A percentile compares a stretch with the other conserved stretches of the same genome.
These are phyloP conservation scores for Cotesia chilonis DNA, from an alignment of 1,140 invertebrate species.

Conservation along the genomic window DNA sequence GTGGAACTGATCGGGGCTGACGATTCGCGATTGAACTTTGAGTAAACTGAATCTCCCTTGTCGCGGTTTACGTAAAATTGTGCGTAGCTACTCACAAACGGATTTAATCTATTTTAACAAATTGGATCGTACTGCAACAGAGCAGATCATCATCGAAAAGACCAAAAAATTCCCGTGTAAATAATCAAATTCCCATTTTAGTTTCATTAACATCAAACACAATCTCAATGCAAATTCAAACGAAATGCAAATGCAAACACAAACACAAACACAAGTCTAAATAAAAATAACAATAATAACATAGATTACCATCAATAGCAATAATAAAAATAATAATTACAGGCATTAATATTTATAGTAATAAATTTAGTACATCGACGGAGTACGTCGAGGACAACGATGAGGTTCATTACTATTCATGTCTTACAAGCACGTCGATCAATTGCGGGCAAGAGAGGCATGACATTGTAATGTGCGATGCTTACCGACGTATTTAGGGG, in stretches of 20 bases:
- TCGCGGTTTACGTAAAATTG: slow-evolving; percentile 16
- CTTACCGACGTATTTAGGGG: slow-evolving; percentile 50
- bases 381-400: neutral
- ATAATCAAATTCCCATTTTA: neutral
- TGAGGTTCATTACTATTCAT: slow-evolving; percentile 22
- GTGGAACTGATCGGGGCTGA: slow-evolving; percentile 28
- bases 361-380: neutral
- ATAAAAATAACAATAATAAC: no score
- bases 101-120: slow-evolving; percentile 2
- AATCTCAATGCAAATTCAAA: no score
- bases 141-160: neutral
- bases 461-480: slow-evolving; percentile 51
- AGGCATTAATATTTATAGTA: neutral
- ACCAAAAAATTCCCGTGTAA: neutral
- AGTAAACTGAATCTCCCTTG: slow-evolving; percentile 12
- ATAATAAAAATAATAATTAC: neutral
- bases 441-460: slow-evolving; percentile 22
- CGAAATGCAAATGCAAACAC: neutral
- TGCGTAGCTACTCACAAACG: neutral
- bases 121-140: neutral
- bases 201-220: no score
- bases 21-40: slow-evolving; percentile 31
- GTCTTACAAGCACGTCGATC: slow-evolving; percentile 11
- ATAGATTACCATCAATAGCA: no score
- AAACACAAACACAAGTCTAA: neutral